phyloP scores from a whole-genome alignment of 2,113 vertebrate species.

The Petaurus breviceps region DNA sequence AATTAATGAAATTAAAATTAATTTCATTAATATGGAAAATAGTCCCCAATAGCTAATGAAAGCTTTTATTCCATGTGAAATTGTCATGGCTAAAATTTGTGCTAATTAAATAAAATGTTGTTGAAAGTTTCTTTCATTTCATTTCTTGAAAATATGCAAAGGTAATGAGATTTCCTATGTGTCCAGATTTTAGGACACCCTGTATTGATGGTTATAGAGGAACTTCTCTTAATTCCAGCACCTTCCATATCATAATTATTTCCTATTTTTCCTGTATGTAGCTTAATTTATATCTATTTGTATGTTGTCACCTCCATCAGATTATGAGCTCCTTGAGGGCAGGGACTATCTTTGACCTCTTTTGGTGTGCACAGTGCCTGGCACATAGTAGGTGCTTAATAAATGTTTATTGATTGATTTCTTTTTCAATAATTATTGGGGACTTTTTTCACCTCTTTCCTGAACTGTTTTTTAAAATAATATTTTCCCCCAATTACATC shows the following conservation, averaged over 20 bases:
- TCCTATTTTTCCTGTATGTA: background rate
- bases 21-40: no score
- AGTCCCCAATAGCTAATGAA: no score
- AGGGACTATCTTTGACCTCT: background rate
- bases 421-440: background rate
- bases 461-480: background rate
- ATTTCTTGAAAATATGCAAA: no score
- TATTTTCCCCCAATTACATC: background rate
- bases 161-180: no score
- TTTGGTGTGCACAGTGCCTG: no score
- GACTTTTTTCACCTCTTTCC: background rate
- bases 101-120: no score
- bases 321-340: background rate
- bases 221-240: background rate
- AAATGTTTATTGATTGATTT: background rate
- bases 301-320: background rate
- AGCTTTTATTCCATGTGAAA: no score
- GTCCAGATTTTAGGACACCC: no score
- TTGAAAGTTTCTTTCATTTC: no score
- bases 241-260: background rate
- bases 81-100: no score
- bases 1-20: no score
- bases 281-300: background rate
- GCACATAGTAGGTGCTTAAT: background rate
- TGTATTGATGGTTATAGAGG: background rate